phyloP scores from a whole-genome alignment of 2,113 vertebrate genomes.

The Ammospiza nelsoni region DNA sequence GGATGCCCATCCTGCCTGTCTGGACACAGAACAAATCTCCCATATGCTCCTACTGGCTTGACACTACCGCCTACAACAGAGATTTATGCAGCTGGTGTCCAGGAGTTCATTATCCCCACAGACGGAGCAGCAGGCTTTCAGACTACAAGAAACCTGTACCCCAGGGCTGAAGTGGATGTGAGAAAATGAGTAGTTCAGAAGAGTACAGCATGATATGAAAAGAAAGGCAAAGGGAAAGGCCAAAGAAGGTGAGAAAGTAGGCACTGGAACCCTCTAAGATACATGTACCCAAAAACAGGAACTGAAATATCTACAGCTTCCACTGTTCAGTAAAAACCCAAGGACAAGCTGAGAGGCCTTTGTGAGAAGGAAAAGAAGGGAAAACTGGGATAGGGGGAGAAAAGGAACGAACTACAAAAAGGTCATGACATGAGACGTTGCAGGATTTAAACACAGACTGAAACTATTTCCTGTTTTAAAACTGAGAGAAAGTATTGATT shows the following conservation, averaged over 20 bases:
- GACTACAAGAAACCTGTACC: neutral
- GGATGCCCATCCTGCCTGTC: neutral
- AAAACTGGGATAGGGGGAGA: neutral
- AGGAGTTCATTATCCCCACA: constrained; percentile 1
- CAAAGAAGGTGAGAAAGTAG: neutral
- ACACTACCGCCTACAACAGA: neutral
- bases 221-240: neutral
- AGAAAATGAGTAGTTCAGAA: neutral
- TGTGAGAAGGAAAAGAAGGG: neutral
- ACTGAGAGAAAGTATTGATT: constrained; percentile 59
- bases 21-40: constrained; percentile 3
- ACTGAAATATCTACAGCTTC: neutral
- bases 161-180: neutral
- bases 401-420: constrained; percentile 39
- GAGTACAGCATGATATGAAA: neutral
- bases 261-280: neutral
- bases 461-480: constrained; percentile 70
- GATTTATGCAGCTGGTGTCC: constrained; percentile 31
- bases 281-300: neutral
- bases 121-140: neutral
- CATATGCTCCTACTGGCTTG: neutral
- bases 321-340: neutral
- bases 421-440: constrained; percentile 32
- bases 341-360: neutral
- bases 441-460: constrained; percentile 61